These are phyloP conservation scores for Latrodectus hesperus DNA, from an alignment of 2,888 invertebrate species.

Conservation along the genomic window DNA sequence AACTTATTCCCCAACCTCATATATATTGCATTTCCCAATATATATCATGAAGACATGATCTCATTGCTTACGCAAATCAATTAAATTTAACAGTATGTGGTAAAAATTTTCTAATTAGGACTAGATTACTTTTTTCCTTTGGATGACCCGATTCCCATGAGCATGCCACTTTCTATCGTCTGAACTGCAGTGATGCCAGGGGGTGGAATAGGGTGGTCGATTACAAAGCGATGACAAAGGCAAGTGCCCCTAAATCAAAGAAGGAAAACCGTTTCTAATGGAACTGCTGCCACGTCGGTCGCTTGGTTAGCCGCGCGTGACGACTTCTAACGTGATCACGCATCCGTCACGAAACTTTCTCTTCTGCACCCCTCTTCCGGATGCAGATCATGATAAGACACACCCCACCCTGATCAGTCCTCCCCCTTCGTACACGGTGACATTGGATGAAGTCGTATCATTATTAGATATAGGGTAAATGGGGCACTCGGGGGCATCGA, in stretches of 20 bases:
- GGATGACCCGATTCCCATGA: no score
- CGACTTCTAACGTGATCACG: constrained; percentile 67
- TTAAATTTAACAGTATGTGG: no score
- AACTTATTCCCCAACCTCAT: no score
- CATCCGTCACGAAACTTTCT: constrained; percentile 64
- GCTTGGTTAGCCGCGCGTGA: constrained; percentile 55
- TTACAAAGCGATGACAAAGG: constrained; percentile 11
- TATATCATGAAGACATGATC: no score
- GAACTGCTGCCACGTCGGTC: constrained; percentile 33
- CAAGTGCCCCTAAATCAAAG: constrained; percentile 53
- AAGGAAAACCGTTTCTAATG: constrained; percentile 52
- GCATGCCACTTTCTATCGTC: no score
- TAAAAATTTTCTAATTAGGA: no score
- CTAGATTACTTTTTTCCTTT: no score
- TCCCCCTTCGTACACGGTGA: constrained; percentile 1
- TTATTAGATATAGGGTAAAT: constrained; percentile 25
- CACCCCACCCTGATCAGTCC: constrained; percentile 5
- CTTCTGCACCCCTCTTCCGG: constrained; percentile 24
- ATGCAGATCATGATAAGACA: constrained; percentile 43
- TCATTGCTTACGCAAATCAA: no score
- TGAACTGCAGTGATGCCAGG: neutral
- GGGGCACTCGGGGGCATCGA: neutral
- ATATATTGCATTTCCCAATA: no score
- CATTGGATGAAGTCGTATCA: constrained; percentile 58
- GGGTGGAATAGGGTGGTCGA: neutral